Percentiles rank a stretch among this genome's conserved stretches.
Evolutionary conservation across 2,888 invertebrate genomes (phyloP).

Genomic region (Parnassius smintheus): DNA sequence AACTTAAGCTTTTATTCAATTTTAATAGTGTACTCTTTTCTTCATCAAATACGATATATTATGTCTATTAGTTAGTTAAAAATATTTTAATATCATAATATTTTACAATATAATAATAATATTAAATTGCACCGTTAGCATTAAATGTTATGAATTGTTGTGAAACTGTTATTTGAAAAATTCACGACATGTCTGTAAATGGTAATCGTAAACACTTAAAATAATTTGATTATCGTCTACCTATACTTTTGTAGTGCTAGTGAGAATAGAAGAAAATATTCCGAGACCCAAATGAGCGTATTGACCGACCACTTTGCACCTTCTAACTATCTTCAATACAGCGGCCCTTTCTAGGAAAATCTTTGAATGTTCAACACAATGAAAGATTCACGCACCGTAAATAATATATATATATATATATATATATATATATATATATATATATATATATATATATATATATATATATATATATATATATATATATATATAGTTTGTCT

Average conservation of each 20-base stretch:
- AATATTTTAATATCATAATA: too few species aligned
- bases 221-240: conserved; percentile 57
- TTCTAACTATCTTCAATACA: conserved; percentile 49
- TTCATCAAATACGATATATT: too few species aligned
- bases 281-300: conserved; percentile 44
- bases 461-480: background rate
- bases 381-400: conserved; percentile 27
- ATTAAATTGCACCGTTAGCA: too few species aligned
- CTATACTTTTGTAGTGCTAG: conserved; percentile 53
- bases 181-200: conserved; percentile 41
- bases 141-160: conserved; percentile 11
- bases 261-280: conserved; percentile 49
- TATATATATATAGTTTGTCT: too few species aligned
- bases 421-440: background rate
- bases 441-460: background rate
- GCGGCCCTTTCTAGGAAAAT: conserved; percentile 66
- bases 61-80: too few species aligned
- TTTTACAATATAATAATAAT: too few species aligned
- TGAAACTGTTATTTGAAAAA: conserved; percentile 35
- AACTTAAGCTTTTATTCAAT: too few species aligned
- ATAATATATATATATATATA: background rate
- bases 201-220: conserved; percentile 46
- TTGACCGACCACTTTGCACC: conserved; percentile 74
- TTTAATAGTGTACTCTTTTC: too few species aligned
- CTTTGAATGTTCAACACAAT: conserved; percentile 51